These are phyloP conservation scores for Microvelia longipes DNA, from an alignment of 1,140 invertebrate genomes.

Conservation along the genomic window DNA sequence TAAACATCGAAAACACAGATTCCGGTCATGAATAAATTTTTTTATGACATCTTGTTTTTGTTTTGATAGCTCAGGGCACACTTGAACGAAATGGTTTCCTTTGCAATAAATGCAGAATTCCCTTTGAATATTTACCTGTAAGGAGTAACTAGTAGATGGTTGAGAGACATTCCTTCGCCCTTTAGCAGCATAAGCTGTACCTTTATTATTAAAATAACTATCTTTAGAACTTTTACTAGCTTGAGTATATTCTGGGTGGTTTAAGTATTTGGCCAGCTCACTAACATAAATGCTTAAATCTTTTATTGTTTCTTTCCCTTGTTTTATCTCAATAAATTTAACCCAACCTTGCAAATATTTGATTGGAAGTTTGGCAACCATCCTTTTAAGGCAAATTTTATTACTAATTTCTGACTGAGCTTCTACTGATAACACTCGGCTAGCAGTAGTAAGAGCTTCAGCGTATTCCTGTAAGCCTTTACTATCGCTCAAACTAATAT, in stretches of 20 bases:
- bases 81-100: background rate
- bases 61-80: background rate
- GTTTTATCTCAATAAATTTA: background rate
- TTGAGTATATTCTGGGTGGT: background rate
- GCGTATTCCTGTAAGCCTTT: background rate
- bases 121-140: background rate
- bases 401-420: background rate
- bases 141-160: background rate
- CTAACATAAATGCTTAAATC: background rate
- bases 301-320: background rate
- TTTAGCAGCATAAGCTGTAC: background rate
- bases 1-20: background rate
- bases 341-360: background rate
- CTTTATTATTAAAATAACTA: background rate
- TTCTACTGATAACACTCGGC: background rate
- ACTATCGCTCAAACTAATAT: background rate
- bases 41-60: background rate
- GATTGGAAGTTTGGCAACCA: background rate
- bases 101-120: background rate
- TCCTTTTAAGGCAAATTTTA: background rate
- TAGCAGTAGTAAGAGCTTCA: background rate
- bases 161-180: background rate
- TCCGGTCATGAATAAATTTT: background rate
- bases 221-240: background rate
- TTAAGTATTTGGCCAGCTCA: background rate